Evolutionary conservation across 2,113 vertebrate species (phyloP), one percentile per base, ranked within the genome.

Genomic region (Siniperca knerii): DNA sequence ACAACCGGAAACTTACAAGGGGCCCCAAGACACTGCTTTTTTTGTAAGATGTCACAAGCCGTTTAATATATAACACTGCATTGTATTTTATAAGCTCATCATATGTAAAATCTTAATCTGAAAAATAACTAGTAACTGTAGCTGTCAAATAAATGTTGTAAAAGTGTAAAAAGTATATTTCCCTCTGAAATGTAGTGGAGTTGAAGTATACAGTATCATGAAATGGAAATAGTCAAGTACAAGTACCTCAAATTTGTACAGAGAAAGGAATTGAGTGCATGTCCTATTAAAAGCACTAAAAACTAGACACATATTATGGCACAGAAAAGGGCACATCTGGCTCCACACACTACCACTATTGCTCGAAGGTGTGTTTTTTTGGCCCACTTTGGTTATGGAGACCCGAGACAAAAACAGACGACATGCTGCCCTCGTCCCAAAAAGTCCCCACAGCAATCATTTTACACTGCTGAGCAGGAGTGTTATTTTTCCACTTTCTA

Each of bases 401-500:
- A 73, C 58, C 60, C 4, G 1, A 66, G 37, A 79, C 3, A 52
- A 65, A 50, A 86, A 84, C 15, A 29, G 76, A 66, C n/a, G 29
- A 35, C 57, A 78, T 3, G 16, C 60, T 68, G 77, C 67, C 82
- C 66, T 87, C 48, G n/a, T 64, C 61, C 71, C 58, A 68, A 62
- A 87, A 66, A 42, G 42, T 74, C 62, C 64, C 66, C 65, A 69
- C 80, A 57, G 54, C 75, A 82, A 79, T 84, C 72, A 82, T 77
- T 91, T 91, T 61, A 84, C 76, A 72, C 72, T 78, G 69, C 71
- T 4, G 72, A 92, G 67, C 79, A 87, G 87, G 68, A 89, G 87
- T 72, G 86, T 88, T 93, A 91, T 92, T 93, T 91, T 87, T 68
- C 76, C 44, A 71, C 65, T 93, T 90, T 90, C 85, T 93, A 93